phyloP scores from a whole-genome alignment of 1,140 invertebrate genomes.

The Platorchestia sp. region DNA sequence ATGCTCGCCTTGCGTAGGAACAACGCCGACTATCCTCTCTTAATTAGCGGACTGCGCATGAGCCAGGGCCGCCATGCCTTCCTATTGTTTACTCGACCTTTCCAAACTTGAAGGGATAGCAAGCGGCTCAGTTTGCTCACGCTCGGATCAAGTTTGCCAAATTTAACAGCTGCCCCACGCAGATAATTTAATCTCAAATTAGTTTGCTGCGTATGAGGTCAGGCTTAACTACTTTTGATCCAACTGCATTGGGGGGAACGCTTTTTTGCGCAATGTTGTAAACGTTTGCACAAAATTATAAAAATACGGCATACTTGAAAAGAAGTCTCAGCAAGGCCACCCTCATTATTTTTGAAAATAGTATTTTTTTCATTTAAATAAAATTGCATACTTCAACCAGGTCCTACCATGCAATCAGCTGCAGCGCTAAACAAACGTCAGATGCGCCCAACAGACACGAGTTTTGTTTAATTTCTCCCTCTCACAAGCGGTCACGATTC shows the following conservation, averaged over 20 bases:
- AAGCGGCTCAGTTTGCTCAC: background rate
- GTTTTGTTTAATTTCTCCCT: background rate
- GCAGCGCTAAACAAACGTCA: background rate
- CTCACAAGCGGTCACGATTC: too few relatives aligned
- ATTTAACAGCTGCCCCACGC: background rate
- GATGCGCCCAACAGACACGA: background rate
- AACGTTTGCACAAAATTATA: too few relatives aligned
- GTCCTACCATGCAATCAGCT: too few relatives aligned
- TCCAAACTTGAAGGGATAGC: background rate
- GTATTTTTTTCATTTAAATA: background rate
- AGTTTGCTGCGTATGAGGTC: background rate
- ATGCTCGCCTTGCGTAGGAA: slow-evolving; percentile 29
- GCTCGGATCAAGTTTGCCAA: background rate
- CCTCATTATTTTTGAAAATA: background rate
- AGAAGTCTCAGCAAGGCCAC: too few relatives aligned
- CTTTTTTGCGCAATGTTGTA: too few relatives aligned
- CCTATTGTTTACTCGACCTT: slow-evolving; percentile 32
- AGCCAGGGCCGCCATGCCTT: background rate
- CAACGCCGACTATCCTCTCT: slow-evolving; percentile 35
- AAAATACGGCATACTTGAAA: too few relatives aligned
- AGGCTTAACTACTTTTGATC: background rate
- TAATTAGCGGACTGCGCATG: slow-evolving; percentile 29
- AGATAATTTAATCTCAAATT: background rate
- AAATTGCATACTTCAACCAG: background rate
- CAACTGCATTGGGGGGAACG: background rate